Percentiles rank a stretch among this genome's conserved stretches.
phyloP scores from a whole-genome alignment of 2,797 vertebrate species.

The Poliocrania exsul region DNA sequence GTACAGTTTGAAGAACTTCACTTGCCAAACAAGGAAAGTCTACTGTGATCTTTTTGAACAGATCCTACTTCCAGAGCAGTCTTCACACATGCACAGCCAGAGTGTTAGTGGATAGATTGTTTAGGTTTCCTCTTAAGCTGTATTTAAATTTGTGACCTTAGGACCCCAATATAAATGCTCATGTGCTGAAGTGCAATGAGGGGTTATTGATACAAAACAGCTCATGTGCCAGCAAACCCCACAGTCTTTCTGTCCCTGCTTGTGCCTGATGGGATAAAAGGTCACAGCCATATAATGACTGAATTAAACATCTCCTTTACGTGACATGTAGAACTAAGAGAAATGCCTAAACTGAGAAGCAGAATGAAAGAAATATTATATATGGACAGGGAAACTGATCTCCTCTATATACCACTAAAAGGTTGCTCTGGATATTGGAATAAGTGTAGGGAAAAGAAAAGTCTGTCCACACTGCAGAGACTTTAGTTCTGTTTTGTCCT shows the following conservation, averaged over 20 bases:
- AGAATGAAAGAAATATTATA: not conserved
- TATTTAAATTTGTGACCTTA: conserved; percentile 50
- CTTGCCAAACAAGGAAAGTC: not conserved
- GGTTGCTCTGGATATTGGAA: not conserved
- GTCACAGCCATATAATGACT: not conserved
- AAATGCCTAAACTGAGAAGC: not conserved
- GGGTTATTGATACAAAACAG: conserved; percentile 56
- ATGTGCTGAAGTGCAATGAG: not conserved
- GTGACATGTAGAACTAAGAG: not conserved
- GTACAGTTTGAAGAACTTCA: not conserved
- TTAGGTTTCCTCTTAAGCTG: conserved; percentile 3
- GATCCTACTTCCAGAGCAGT: not conserved
- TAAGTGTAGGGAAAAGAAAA: not conserved
- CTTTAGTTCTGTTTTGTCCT: not conserved
- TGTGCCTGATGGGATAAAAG: not conserved
- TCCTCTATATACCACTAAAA: not conserved
- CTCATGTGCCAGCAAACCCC: not conserved
- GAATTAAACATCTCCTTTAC: not conserved
- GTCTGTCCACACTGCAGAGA: not conserved
- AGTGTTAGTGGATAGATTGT: conserved; percentile 45
- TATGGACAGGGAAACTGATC: not conserved
- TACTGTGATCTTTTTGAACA: not conserved
- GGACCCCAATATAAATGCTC: conserved; percentile 34
- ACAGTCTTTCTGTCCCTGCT: not conserved
- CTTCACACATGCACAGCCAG: not conserved